phyloP scores from a whole-genome alignment of 2,113 vertebrate genomes.

The Chaetops frenatus region DNA sequence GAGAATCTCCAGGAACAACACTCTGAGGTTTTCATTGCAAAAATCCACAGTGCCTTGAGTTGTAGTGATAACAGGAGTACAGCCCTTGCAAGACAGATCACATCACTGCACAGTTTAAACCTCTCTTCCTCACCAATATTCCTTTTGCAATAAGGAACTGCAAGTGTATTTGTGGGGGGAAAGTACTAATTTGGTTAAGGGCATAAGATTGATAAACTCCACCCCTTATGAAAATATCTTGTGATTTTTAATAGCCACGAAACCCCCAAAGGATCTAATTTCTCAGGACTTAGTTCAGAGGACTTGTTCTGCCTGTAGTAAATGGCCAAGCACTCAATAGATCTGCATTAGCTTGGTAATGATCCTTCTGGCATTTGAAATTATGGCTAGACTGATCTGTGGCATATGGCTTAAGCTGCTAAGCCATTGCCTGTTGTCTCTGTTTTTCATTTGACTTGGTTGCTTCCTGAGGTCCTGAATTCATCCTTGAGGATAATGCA shows the following conservation, averaged over 20 bases:
- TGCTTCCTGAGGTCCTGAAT: conserved; percentile 17
- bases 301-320: background rate
- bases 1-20: background rate
- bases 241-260: background rate
- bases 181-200: background rate
- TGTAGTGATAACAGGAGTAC: background rate
- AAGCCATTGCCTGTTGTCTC: background rate
- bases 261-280: background rate
- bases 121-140: background rate
- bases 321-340: background rate
- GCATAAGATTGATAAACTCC: background rate
- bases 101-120: background rate
- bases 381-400: background rate
- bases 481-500: background rate
- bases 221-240: background rate
- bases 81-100: background rate
- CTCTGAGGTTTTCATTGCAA: background rate
- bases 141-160: background rate
- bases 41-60: background rate
- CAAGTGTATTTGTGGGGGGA: background rate
- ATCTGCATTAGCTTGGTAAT: conserved; percentile 15
- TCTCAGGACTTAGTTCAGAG: background rate
- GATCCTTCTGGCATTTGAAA: background rate
- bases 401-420: background rate
- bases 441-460: conserved; percentile 31